These are phyloP conservation scores for Drosophila sp. DNA, from an alignment of 1,140 invertebrate genomes.

Conservation along the genomic window DNA sequence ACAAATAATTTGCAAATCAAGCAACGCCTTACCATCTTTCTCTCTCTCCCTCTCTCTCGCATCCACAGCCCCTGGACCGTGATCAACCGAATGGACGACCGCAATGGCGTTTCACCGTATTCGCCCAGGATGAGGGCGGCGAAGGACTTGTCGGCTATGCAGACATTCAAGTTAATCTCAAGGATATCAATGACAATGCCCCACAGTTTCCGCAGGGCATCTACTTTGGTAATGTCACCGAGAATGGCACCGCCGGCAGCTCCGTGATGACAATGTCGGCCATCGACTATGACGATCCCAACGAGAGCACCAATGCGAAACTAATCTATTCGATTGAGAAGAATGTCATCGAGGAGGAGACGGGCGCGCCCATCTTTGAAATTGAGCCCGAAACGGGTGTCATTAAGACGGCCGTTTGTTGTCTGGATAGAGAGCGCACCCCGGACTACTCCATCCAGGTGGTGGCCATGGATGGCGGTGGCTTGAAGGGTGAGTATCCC, in stretches of 20 bases:
- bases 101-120: conserved; percentile 90
- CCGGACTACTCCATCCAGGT: conserved; percentile 88
- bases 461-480: conserved; percentile 86
- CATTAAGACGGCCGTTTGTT: conserved; percentile 87
- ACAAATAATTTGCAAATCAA: conserved; percentile 68
- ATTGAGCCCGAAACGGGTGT: conserved; percentile 87
- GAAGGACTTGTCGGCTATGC: conserved; percentile 89
- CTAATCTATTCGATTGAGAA: conserved; percentile 88
- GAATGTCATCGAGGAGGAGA: conserved; percentile 88
- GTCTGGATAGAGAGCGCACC: conserved; percentile 87
- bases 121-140: conserved; percentile 88
- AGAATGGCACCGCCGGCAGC: conserved; percentile 87
- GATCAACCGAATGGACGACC: conserved; percentile 89
- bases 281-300: conserved; percentile 88
- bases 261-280: conserved; percentile 89
- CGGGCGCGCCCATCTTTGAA: conserved; percentile 87
- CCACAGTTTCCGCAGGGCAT: conserved; percentile 88
- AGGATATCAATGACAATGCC: conserved; percentile 91
- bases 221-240: conserved; percentile 87
- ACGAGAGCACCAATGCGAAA: conserved; percentile 87
- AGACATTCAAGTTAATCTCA: conserved; percentile 89
- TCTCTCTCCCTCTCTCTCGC: background rate
- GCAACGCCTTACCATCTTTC: conserved; percentile 22
- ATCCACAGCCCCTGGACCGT: conserved; percentile 86
- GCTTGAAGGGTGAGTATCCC: conserved; percentile 84